Conservation (phyloP, 2,888 invertebrate genomes). For the Falcaria lacertinaria region DNA sequence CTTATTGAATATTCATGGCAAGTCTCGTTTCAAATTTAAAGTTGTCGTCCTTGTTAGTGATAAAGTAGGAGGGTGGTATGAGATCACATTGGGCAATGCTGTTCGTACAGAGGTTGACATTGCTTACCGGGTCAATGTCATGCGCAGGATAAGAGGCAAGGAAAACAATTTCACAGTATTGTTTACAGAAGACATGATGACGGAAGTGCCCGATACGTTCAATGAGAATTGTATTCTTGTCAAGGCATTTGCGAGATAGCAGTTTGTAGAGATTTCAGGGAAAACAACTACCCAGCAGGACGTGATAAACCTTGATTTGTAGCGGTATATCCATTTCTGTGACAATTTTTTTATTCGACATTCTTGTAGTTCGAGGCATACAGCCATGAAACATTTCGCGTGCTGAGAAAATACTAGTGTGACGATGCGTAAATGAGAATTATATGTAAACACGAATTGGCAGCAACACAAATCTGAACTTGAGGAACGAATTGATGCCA, state of each 20-base stretch:
- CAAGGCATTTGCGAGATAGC: constrained; percentile 19
- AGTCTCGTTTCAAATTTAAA: constrained; percentile 7
- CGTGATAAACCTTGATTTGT: constrained; percentile 7
- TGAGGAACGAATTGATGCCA: constrained; percentile 35
- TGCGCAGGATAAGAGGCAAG: constrained; percentile 35
- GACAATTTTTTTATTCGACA: too few relatives aligned
- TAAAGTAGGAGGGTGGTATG: constrained; percentile 21
- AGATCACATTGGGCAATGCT: constrained; percentile 25
- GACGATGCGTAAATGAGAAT: not conserved
- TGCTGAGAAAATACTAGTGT: not conserved
- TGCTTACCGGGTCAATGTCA: constrained; percentile 65
- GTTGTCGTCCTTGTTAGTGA: constrained; percentile 44
- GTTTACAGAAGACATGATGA: constrained; percentile 32
- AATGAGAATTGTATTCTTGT: constrained; percentile 31
- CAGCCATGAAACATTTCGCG: too few relatives aligned
- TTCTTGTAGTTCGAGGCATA: too few relatives aligned
- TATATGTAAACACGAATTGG: constrained; percentile 25
- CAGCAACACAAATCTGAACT: constrained; percentile 61
- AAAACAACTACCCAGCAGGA: constrained; percentile 12
- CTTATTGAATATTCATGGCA: constrained; percentile 37
- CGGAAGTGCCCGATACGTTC: constrained; percentile 31
- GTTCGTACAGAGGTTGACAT: constrained; percentile 46
- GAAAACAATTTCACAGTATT: constrained; percentile 55
- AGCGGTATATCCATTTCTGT: not conserved
- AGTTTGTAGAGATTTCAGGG: constrained; percentile 11